phyloP scores from a whole-genome alignment of 2,797 vertebrate species.

The Micropoecilia bifurca region DNA sequence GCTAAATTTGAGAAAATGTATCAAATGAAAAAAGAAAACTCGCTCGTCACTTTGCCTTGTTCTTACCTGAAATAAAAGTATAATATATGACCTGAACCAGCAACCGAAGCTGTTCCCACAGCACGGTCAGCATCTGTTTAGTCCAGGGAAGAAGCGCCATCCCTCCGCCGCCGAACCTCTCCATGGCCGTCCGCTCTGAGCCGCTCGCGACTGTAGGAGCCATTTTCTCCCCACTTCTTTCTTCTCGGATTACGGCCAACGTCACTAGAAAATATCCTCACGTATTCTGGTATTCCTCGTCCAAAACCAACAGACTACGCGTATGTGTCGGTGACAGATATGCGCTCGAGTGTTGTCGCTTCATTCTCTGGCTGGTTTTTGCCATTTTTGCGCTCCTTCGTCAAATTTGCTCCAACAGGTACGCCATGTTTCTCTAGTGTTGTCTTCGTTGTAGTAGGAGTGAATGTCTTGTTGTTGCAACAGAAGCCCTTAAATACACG shows the following conservation, averaged over 20 bases:
- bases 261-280: slow-evolving; percentile 56
- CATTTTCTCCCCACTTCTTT: slow-evolving; percentile 58
- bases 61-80: slow-evolving; percentile 80
- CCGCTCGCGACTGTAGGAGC: slow-evolving; percentile 44
- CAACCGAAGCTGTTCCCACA: slow-evolving; percentile 83
- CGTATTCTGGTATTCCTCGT: slow-evolving; percentile 82
- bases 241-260: neutral
- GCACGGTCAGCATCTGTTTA: slow-evolving; percentile 75
- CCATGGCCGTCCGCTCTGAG: slow-evolving; percentile 65
- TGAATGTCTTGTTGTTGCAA: slow-evolving; percentile 39
- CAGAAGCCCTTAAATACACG: slow-evolving; percentile 11
- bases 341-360: slow-evolving; percentile 51
- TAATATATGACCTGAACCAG: slow-evolving; percentile 83
- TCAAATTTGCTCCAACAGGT: slow-evolving; percentile 41
- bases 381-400: slow-evolving; percentile 51
- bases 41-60: rapidly evolving
- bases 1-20: neutral
- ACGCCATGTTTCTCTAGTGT: slow-evolving; percentile 62
- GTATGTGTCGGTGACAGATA: slow-evolving; percentile 51
- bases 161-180: slow-evolving; percentile 73
- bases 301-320: slow-evolving; percentile 61
- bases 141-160: slow-evolving; percentile 83
- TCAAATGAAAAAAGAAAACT: neutral
- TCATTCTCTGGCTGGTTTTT: slow-evolving; percentile 64
- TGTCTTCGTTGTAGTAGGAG: slow-evolving; percentile 16